Evolutionary conservation across 2,797 vertebrate species (phyloP).

Genomic region (Phalanger gymnotis): DNA sequence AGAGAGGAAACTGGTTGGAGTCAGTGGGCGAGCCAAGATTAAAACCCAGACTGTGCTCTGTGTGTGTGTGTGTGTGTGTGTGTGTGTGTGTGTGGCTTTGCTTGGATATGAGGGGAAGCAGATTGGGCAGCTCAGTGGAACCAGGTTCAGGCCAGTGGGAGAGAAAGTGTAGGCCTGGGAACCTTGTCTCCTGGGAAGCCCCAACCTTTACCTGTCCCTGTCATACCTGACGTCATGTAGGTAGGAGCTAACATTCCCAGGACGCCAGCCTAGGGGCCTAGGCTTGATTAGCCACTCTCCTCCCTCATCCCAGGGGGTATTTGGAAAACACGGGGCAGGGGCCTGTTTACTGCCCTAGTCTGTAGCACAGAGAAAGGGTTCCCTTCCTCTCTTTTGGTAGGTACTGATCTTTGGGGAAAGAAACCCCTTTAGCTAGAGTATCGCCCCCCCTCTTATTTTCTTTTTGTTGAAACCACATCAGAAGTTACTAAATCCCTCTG

Average conservation of each 20-base stretch:
- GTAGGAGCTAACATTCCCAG: not conserved
- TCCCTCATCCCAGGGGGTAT: not conserved
- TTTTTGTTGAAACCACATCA: constrained; percentile 69
- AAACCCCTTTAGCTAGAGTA: not conserved
- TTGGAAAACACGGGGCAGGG: not conserved
- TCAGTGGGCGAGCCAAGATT: not conserved
- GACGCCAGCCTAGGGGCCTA: not conserved
- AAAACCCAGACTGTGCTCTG: not conserved
- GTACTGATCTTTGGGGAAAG: not conserved
- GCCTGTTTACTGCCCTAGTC: not conserved
- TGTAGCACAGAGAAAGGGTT: not conserved
- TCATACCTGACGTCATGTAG: accelerated
- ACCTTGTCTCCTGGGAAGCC: constrained; percentile 4
- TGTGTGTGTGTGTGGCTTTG: not conserved
- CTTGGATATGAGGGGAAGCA: not conserved
- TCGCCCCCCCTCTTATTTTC: constrained; percentile 9
- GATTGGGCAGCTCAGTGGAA: not conserved
- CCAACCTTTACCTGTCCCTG: not conserved
- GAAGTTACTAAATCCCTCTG: not conserved
- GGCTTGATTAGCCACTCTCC: not conserved
- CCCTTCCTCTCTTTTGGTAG: not conserved
- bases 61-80: not conserved
- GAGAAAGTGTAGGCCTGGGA: not conserved
- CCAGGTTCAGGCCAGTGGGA: not conserved
- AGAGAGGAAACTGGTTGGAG: not conserved